Evolutionary conservation across 2,888 invertebrate species (phyloP).

Genomic region (Phoenoteleia sp.): DNA sequence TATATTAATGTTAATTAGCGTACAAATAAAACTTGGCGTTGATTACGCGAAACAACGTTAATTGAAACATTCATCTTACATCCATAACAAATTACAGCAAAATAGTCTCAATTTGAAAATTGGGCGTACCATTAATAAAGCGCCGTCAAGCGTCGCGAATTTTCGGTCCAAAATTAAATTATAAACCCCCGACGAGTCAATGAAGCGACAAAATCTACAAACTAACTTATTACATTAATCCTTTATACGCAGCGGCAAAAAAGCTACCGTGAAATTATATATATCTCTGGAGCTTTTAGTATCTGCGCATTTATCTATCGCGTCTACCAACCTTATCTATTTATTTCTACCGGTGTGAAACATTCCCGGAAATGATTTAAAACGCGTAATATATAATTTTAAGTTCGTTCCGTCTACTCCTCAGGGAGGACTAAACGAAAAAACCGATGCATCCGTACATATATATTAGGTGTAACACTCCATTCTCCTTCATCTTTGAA

Average conservation of each 20-base stretch:
- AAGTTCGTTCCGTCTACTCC: conserved; percentile 30
- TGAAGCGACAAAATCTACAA: conserved; percentile 59
- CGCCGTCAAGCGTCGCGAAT: conserved; percentile 31
- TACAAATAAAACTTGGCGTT: conserved; percentile 44
- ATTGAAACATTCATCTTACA: conserved; percentile 58
- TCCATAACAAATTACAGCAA: conserved; percentile 50
- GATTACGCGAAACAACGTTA: conserved; percentile 46
- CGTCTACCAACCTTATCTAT: conserved; percentile 6
- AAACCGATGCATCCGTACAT: conserved; percentile 32
- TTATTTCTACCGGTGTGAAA: conserved; percentile 28
- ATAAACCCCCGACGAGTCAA: conserved; percentile 53
- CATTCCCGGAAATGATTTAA: conserved; percentile 55
- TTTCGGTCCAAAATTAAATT: conserved; percentile 49
- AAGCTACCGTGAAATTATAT: conserved; percentile 34
- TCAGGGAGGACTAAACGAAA: conserved; percentile 29
- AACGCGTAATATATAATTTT: conserved; percentile 56
- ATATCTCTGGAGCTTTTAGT: conserved; percentile 39
- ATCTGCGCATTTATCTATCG: conserved; percentile 34
- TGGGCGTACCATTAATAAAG: conserved; percentile 52
- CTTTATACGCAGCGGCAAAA: conserved; percentile 45
- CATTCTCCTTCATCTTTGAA: conserved; percentile 40
- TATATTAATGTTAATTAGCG: conserved; percentile 15
- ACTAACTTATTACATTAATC: conserved; percentile 60
- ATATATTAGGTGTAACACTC: conserved; percentile 24
- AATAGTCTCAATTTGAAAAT: conserved; percentile 44